Evolutionary conservation across 2,113 vertebrate species (phyloP), one percentile per base, ranked within the genome.

Genomic region (Dicerorhinus sumatrensis): DNA sequence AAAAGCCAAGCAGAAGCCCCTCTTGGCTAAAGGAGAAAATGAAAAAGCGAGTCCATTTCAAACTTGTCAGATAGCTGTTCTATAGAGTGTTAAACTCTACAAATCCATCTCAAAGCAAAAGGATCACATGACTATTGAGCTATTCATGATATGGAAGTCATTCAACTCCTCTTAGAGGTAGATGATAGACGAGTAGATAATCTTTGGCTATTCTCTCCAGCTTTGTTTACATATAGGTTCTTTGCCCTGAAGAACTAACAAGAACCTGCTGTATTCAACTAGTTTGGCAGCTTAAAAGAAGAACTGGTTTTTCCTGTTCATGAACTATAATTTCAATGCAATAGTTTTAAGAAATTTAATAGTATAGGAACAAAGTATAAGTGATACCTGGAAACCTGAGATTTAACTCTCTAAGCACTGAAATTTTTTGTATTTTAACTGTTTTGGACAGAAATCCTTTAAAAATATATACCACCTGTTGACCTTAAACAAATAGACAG

Each of bases 261-360:
- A 84, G 51, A 94, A 80, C 29, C 70, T 82, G 29, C 33, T 69
- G 65, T 31, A 48, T 67, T 70, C 31, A 29, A 69, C 25, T 48
- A 65, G 76, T 42, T 39, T 67, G 79, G 36, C 62, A 83, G n/a
- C 33, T 84, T 81, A 65, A 81, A 91, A 39, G 29, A 42, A 80
- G 72, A 93, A 96, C 96, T 93, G 62, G 89, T 89, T 98, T 98
- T 98, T 96, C 97, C 72, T 48, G 87, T 25, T 95, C n/a, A 2
- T 39, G 31, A 87, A 27, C 70, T 73, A 1, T 82, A 83, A 63
- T 89, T 95, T 96, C 79, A 86, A 33, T 60, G 86, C 56, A 73
- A 36, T 82, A 42, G 42, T 85, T 86, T 89, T 82, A 87, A 84
- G 72, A 80, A 87, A 13, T 54, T 6, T 27, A 56, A 63, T 54